Percentiles rank a stretch among this genome's conserved stretches.
These are phyloP conservation scores for Phrynosoma blainvillii DNA, from an alignment of 2,113 vertebrate species.

Conservation along the genomic window DNA sequence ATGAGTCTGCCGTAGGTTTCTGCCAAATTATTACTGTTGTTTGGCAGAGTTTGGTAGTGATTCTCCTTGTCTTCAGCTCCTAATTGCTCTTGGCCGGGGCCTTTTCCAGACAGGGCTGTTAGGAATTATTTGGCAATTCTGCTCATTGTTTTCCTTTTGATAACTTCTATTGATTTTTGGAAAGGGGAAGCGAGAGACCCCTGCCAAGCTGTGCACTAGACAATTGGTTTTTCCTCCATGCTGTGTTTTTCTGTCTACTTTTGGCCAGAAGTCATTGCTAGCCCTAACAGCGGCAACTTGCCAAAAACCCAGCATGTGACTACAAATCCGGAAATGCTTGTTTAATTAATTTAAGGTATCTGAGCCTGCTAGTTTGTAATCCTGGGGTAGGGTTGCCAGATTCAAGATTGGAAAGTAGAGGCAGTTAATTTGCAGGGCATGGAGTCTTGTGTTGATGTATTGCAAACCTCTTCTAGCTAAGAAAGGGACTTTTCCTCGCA, in stretches of 20 bases:
- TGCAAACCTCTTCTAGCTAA: neutral
- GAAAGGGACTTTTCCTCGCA: neutral
- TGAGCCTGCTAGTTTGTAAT: conserved; percentile 16
- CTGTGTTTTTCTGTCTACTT: neutral
- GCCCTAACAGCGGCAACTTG: accelerated
- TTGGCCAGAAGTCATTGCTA: neutral
- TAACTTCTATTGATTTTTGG: conserved; percentile 32
- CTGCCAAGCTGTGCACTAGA: neutral
- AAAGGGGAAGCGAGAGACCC: conserved; percentile 8
- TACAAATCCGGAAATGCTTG: conserved; percentile 21
- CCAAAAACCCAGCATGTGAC: neutral
- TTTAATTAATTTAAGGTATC: conserved; percentile 19
- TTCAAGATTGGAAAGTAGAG: neutral
- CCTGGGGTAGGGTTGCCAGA: neutral
- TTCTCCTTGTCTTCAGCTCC: neutral
- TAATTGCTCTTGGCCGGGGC: conserved; percentile 22
- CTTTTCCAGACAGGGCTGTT: conserved; percentile 29
- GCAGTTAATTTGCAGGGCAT: neutral
- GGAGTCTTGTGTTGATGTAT: neutral
- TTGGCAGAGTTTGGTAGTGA: neutral
- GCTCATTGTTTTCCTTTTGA: conserved; percentile 23
- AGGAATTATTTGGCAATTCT: conserved; percentile 18
- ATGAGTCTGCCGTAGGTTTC: neutral
- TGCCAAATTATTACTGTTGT: conserved; percentile 11
- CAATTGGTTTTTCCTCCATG: neutral